Evolutionary conservation across 2,797 vertebrate genomes (phyloP), one percentile per base, ranked within the genome.

Genomic region (Aplochiton taeniatus): DNA sequence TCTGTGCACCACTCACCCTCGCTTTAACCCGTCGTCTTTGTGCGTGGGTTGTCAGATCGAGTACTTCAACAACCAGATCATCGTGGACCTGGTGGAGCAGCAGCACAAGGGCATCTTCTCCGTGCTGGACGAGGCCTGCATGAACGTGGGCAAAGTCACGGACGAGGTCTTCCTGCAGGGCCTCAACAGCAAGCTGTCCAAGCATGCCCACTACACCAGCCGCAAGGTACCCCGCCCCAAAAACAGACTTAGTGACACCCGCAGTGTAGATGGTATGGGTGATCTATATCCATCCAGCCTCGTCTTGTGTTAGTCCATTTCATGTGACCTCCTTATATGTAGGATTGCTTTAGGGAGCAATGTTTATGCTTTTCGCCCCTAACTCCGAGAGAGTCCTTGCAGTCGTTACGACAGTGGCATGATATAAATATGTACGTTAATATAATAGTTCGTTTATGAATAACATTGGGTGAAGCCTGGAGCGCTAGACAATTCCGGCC

Each of bases 51-150:
- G 0, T 12, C 75, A 99, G 97, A 99, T 99, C 0, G 97, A 99
- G 86, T 99, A 97, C 88, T 98, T 99, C 83, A 98, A 99, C 84
- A 99, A 99, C 69, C 97, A 99, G 91, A 94, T 98, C 78, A 99
- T 99, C 0, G 96, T 98, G 16, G 98, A 99, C 76, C 86, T 99
- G 56, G 98, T 99, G 77, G 98, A 99, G 80, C 98, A 95, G 86
- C 97, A 98, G 85, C 98, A 99, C 78, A 97, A 96, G 45, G 98
- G 98, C 42, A 98, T 99, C 82, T 95, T 99, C 31, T 90, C 98
- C 0, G 93, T 97, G 68, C 88, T 99, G 74, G 98, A 99, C 0
- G 98, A 99, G 1, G 98, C 98, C 52, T 99, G 97, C 64, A 96
- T 99, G 95, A 99, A 98, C 0, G 98, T 99, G 3, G 97, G 98